These are phyloP conservation scores for Pocillopora damicornis DNA, from an alignment of 64 coral and sea anemone genomes.

Conservation along the genomic window DNA sequence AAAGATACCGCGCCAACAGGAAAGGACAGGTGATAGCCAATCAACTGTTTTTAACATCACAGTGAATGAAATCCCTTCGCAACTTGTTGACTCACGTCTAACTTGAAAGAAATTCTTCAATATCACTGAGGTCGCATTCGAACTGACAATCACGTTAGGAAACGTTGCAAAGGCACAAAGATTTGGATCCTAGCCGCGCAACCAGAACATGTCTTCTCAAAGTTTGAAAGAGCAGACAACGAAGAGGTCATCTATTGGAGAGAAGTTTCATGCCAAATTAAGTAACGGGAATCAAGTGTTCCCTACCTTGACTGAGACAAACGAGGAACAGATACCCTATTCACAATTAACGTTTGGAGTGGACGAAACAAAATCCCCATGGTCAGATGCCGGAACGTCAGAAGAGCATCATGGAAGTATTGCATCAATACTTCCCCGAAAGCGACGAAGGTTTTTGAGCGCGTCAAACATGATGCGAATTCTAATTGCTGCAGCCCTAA, in stretches of 20 bases:
- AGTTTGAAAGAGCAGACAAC: neutral
- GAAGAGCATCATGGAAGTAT: neutral
- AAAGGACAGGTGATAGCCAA: neutral
- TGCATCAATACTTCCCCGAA: neutral
- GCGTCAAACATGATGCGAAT: neutral
- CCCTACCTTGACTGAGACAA: neutral
- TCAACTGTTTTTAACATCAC: too few species aligned
- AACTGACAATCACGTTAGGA: neutral
- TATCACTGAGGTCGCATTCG: neutral
- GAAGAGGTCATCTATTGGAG: neutral
- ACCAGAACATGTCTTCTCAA: neutral
- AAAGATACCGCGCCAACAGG: neutral
- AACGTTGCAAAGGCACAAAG: neutral
- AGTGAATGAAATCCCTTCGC: too few species aligned
- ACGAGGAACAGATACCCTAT: neutral
- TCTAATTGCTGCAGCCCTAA: neutral
- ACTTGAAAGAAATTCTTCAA: too few species aligned
- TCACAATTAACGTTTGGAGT: neutral
- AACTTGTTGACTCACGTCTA: too few species aligned
- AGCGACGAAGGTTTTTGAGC: neutral
- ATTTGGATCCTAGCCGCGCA: neutral
- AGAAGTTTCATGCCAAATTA: neutral
- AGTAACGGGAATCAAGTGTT: neutral
- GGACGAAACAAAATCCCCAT: neutral
- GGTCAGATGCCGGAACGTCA: neutral